Percentiles rank a stretch among this genome's conserved stretches.
phyloP scores from a whole-genome alignment of 2,888 invertebrate species.

The Allygus modestus region DNA sequence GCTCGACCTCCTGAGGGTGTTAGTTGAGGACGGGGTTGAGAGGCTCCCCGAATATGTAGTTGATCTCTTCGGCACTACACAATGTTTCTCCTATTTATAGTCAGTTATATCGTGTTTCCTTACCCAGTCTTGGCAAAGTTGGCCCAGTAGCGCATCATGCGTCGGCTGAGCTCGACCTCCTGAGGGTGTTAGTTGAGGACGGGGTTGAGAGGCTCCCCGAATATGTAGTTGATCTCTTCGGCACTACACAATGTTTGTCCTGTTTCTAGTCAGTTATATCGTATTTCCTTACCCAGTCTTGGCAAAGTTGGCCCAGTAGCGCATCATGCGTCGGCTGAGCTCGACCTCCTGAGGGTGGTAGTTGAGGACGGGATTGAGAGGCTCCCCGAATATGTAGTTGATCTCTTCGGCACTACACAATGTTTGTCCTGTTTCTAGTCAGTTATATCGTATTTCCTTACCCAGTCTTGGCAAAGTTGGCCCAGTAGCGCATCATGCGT shows the following conservation, averaged over 20 bases:
- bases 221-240: constrained; percentile 95
- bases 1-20: constrained; percentile 81
- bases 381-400: constrained; percentile 96
- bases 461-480: constrained; percentile 97
- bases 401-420: constrained; percentile 97
- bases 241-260: too few relatives aligned
- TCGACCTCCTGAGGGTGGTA: constrained; percentile 84
- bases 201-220: constrained; percentile 95
- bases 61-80: too few relatives aligned
- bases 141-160: constrained; percentile 96
- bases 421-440: too few relatives aligned
- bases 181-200: constrained; percentile 81
- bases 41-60: constrained; percentile 96
- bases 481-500: constrained; percentile 96
- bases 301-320: constrained; percentile 97
- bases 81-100: too few relatives aligned
- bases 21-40: constrained; percentile 90
- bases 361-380: constrained; percentile 88
- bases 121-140: constrained; percentile 97
- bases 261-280: too few relatives aligned
- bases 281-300: constrained; percentile 89
- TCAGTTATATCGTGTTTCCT: constrained; percentile 73
- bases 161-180: constrained; percentile 89
- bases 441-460: constrained; percentile 76
- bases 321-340: constrained; percentile 91